Evolutionary conservation across 2,113 vertebrate genomes (phyloP).

Genomic region (Carassius gibelio): DNA sequence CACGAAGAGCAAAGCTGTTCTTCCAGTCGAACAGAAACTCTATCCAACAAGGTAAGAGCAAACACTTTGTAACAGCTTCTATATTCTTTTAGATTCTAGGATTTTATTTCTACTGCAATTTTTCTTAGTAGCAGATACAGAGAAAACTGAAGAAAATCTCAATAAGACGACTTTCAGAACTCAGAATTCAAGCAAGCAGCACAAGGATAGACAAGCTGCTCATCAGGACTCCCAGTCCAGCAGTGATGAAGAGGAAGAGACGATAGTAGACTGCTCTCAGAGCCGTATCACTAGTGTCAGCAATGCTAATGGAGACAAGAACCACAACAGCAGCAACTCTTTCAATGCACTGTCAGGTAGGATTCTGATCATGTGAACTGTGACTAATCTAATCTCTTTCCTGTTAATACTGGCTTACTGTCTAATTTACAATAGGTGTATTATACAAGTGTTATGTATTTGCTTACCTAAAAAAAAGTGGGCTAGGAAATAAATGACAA

Average conservation of each 20-base stretch:
- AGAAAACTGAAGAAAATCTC: constrained; percentile 30
- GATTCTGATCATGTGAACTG: constrained; percentile 2
- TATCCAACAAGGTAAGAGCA: neutral
- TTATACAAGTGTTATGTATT: neutral
- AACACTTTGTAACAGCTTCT: neutral
- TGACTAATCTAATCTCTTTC: neutral
- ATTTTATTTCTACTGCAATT: neutral
- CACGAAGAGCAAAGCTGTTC: constrained; percentile 75
- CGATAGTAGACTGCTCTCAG: constrained; percentile 37
- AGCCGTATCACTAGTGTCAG: constrained; percentile 55
- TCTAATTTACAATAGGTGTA: neutral
- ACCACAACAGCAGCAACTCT: constrained; percentile 61
- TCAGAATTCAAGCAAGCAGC: constrained; percentile 50
- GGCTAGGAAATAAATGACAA: neutral
- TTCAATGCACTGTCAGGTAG: constrained; percentile 80
- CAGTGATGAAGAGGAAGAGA: constrained; percentile 68
- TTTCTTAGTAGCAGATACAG: constrained; percentile 2
- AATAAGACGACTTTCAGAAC: constrained; percentile 31
- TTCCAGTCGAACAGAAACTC: constrained; percentile 77
- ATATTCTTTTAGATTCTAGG: neutral
- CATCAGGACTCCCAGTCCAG: constrained; percentile 71
- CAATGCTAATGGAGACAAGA: neutral
- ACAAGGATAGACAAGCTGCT: constrained; percentile 53
- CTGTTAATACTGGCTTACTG: neutral
- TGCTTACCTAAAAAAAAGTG: neutral